Base-by-base conservation (phyloP, 1,140 invertebrate genomes). In the Trypoxylus dichotomus region DNA sequence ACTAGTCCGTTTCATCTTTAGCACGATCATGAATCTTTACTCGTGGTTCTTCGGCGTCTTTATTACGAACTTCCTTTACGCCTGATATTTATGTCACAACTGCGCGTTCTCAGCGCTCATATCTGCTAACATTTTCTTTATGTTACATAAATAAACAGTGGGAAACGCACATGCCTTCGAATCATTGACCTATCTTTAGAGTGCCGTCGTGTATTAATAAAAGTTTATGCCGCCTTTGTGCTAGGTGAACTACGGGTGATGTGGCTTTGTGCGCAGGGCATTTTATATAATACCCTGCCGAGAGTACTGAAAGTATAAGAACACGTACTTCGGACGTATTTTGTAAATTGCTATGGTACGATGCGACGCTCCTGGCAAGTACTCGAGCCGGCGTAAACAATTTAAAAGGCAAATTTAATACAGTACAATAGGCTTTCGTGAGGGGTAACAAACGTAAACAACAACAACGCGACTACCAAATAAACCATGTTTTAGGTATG, bases 131-230 rank as follows among this genome's bases (percentile, higher is more conserved):
- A 29, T 68, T 68, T 24, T 24, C 60, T 68, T 68, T 68, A 25
- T 68, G 21, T 68, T 68, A 68, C 60, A 15, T 68, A 68, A 68
- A 68, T 68, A 68, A 68, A 68, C 60, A 58, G 15, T 10, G 21
- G 21, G 15, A 58, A 58, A 58, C 47, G 15, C 47, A 68, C 60
- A 68, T 68, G 60, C 60, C 24, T 10, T 68, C 60, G 60, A 68
- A 68, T 68, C 60, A 68, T 68, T 68, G 60, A 68, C 60, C 60
- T 68, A 68, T 68, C 60, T 68, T 68, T 68, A 68, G 27, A 68
- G 60, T 24, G 27, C 21, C 60, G 60, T 68, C 13, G 60, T 68
- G 24, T 68, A 29, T 68, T 68, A 68, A 68, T 24, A 68, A 68
- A 68, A 19, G 15, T 54, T 54, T 54, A 54, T 19, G 15, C 47